Evolutionary conservation across 2,113 vertebrate species (phyloP).

Genomic region (Leptobrachium leishanense): DNA sequence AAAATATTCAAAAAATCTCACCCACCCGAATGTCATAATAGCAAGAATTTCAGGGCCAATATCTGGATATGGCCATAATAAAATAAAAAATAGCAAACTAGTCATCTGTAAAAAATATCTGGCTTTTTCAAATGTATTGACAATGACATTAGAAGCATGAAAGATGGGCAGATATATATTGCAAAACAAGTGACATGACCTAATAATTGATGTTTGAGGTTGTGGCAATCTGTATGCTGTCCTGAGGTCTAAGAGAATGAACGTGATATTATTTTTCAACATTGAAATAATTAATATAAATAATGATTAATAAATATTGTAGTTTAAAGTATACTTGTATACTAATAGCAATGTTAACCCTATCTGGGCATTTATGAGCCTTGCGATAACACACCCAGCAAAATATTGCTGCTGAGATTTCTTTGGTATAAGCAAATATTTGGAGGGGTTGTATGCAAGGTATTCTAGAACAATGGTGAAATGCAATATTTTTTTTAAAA

Average conservation of each 20-base stretch:
- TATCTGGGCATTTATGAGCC: constrained; percentile 54
- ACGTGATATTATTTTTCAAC: too few species aligned
- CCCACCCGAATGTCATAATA: background rate
- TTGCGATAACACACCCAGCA: constrained; percentile 70
- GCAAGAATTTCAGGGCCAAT: background rate
- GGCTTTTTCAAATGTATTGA: background rate
- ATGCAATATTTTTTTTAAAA: background rate
- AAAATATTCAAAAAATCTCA: too few species aligned
- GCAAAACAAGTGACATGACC: background rate
- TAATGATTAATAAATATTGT: too few species aligned
- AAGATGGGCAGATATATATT: background rate
- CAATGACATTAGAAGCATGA: background rate
- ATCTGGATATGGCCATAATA: background rate
- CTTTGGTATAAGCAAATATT: constrained; percentile 76
- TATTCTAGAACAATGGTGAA: constrained; percentile 56
- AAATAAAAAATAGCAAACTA: background rate
- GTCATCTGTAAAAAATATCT: background rate
- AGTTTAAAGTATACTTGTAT: too few species aligned
- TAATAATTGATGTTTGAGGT: background rate
- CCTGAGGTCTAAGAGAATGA: constrained; percentile 50
- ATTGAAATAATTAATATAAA: too few species aligned
- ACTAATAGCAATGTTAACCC: constrained; percentile 46
- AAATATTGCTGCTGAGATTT: constrained; percentile 74
- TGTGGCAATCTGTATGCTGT: background rate
- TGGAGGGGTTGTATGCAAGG: constrained; percentile 37